Percentiles rank a stretch among this genome's conserved stretches.
These are phyloP conservation scores for Cyanistes caeruleus DNA, from an alignment of 2,113 vertebrate species.

Conservation along the genomic window DNA sequence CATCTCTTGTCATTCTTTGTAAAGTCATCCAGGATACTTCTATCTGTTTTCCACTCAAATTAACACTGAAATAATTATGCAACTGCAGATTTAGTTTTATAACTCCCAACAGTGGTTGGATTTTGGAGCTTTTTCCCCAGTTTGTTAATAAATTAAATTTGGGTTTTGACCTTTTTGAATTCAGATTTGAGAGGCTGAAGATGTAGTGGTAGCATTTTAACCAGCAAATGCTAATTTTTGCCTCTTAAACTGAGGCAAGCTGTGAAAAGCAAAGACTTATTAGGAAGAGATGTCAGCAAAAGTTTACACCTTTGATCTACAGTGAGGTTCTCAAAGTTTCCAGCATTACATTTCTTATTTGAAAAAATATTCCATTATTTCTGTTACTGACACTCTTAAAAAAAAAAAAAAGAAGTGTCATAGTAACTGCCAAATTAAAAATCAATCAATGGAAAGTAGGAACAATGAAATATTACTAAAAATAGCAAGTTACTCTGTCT, in stretches of 20 bases:
- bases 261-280: slow-evolving; percentile 30
- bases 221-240: not conserved
- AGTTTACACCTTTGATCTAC: slow-evolving; percentile 3
- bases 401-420: not conserved
- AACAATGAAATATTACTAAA: not conserved
- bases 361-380: not conserved
- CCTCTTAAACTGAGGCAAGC: not conserved
- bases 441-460: not conserved
- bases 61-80: not conserved
- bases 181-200: not conserved
- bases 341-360: slow-evolving; percentile 5
- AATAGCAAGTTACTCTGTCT: not conserved
- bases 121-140: not conserved
- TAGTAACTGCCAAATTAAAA: not conserved
- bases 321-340: not conserved
- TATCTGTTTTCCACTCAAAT: not conserved
- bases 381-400: not conserved
- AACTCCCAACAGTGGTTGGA: not conserved
- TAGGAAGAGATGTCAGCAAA: not conserved
- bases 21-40: not conserved
- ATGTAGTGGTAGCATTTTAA: not conserved
- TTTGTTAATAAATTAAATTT: not conserved
- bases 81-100: not conserved
- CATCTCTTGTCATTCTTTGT: not conserved
- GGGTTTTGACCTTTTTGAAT: not conserved